Conservation (phyloP, 2,797 vertebrate species). For the Dallia pectoralis region DNA sequence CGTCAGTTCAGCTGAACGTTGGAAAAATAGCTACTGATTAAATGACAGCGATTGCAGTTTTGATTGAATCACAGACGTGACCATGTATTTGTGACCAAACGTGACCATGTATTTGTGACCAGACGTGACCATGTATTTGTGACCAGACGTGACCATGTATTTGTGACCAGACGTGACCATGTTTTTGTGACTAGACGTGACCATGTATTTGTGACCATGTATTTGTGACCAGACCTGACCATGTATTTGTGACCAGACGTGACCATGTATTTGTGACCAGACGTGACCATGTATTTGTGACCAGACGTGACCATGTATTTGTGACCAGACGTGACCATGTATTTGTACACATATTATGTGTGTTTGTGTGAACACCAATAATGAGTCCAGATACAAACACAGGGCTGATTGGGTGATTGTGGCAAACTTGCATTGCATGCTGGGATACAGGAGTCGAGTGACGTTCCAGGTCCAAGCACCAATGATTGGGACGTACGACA, state of each 20-base stretch:
- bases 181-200: background rate
- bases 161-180: conserved; percentile 2
- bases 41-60: too few relatives aligned
- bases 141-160: conserved; percentile 4
- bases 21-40: too few relatives aligned
- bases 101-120: conserved; percentile 1
- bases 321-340: conserved; percentile 2
- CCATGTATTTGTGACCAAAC: background rate
- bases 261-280: conserved; percentile 20
- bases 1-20: too few relatives aligned
- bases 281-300: conserved; percentile 21
- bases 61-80: conserved; percentile 28
- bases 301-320: conserved; percentile 27
- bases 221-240: conserved; percentile 24
- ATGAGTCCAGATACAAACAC: background rate
- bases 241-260: conserved; percentile 22
- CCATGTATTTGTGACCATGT: conserved; percentile 19
- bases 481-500: background rate
- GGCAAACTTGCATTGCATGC: background rate
- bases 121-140: conserved; percentile 7
- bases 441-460: background rate
- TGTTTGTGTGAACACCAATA: conserved; percentile 3
- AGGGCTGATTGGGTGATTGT: background rate
- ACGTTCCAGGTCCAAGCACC: background rate
- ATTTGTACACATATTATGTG: background rate